These are phyloP conservation scores for Oophaga pumilio DNA, from an alignment of 2,113 vertebrate genomes.

Conservation along the genomic window DNA sequence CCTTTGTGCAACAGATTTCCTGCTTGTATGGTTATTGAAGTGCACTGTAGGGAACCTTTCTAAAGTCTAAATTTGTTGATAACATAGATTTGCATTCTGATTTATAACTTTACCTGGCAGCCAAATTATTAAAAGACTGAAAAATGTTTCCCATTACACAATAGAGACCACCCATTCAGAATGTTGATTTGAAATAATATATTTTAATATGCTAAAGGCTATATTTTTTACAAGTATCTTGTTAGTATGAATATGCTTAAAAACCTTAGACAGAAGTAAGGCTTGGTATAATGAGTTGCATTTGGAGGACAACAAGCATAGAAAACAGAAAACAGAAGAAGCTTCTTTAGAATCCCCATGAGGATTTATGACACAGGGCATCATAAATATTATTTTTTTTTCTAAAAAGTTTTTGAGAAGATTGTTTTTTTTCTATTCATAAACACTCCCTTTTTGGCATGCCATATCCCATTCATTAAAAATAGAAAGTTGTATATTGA, in stretches of 20 bases:
- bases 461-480: too few relatives aligned
- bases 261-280: neutral
- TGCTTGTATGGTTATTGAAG: neutral
- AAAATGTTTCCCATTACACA: neutral
- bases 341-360: too few relatives aligned
- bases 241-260: neutral
- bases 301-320: too few relatives aligned
- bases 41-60: neutral
- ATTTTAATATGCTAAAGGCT: neutral
- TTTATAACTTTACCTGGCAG: neutral
- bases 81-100: conserved; percentile 9
- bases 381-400: too few relatives aligned
- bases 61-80: neutral
- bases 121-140: conserved; percentile 1
- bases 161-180: neutral
- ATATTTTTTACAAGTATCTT: neutral
- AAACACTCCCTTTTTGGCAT: too few relatives aligned
- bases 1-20: neutral
- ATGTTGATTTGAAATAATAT: neutral
- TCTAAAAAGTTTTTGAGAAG: too few relatives aligned
- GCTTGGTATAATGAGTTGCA: too few relatives aligned
- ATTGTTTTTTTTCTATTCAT: too few relatives aligned
- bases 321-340: too few relatives aligned
- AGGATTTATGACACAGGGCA: too few relatives aligned
- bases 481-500: too few relatives aligned